These are phyloP conservation scores for Oreochromis spilurus DNA, from an alignment of 2,113 vertebrate species.

Conservation along the genomic window DNA sequence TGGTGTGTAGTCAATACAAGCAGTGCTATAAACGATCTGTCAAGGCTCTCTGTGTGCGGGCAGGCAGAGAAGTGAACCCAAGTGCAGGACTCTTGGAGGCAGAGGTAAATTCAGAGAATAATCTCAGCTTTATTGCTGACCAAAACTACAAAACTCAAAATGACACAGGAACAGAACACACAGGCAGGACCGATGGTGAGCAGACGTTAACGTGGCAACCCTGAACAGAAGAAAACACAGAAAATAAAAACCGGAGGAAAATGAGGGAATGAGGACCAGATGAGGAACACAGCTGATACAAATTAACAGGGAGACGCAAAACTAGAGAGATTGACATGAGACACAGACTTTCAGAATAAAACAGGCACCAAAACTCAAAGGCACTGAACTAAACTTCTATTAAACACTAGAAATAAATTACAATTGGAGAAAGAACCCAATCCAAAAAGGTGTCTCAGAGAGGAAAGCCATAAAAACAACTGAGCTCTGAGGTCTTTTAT, in stretches of 20 bases:
- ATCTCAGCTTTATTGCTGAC: not conserved
- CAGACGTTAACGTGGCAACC: fast-evolving
- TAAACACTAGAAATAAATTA: not conserved
- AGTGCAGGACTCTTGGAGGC: not conserved
- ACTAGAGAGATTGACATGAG: not conserved
- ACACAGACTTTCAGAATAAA: not conserved
- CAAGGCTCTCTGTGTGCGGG: not conserved
- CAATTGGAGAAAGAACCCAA: not conserved
- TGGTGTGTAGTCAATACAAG: not conserved
- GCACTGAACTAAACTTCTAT: not conserved
- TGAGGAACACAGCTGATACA: not conserved
- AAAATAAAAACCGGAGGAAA: not conserved
- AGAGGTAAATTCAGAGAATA: not conserved
- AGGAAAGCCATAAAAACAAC: not conserved
- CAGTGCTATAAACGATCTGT: not conserved
- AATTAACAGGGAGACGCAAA: not conserved
- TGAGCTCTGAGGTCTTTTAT: not conserved
- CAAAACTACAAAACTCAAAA: not conserved
- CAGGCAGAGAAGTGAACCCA: not conserved
- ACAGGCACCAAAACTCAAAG: not conserved
- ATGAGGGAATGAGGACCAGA: not conserved
- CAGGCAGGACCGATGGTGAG: fast-evolving
- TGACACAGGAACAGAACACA: not conserved
- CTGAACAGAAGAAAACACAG: not conserved
- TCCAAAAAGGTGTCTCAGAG: not conserved